Conservation (phyloP, 2,888 invertebrate genomes). For the Palloptera scutellata region DNA sequence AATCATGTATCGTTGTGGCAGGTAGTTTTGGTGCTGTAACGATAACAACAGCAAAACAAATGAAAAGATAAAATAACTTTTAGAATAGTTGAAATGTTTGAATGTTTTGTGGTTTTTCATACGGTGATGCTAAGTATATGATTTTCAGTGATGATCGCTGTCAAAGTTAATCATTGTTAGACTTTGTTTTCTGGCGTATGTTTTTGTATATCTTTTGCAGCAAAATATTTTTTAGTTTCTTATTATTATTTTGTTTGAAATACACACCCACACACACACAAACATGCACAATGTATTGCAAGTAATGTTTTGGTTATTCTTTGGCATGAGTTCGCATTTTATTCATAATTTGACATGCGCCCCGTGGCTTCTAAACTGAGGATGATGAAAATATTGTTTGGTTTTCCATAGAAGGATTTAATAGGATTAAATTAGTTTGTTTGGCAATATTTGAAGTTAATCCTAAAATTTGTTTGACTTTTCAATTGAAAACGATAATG, state of each 20-base stretch:
- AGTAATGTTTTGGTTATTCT: conserved; percentile 34
- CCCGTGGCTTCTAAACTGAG: conserved; percentile 56
- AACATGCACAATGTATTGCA: conserved; percentile 28
- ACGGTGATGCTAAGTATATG: conserved; percentile 34
- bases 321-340: conserved; percentile 53
- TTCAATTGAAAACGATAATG: conserved; percentile 9
- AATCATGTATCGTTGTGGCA: conserved; percentile 67
- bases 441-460: conserved; percentile 52
- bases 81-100: conserved; percentile 42
- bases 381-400: conserved; percentile 56
- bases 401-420: conserved; percentile 52
- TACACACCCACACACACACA: neutral
- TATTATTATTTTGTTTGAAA: conserved; percentile 9
- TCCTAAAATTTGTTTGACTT: neutral
- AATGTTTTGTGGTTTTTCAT: conserved; percentile 32
- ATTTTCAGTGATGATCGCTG: conserved; percentile 56
- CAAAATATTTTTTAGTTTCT: conserved; percentile 22
- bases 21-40: conserved; percentile 73
- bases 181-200: neutral
- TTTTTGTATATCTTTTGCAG: conserved; percentile 32
- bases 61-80: conserved; percentile 35
- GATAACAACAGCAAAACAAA: conserved; percentile 36
- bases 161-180: conserved; percentile 59
- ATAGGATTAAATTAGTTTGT: conserved; percentile 56
- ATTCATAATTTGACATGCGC: conserved; percentile 59